A percentile compares a stretch with the other conserved stretches of the same genome.
Conservation (phyloP, 2,113 vertebrate genomes). For the Arenaria interpres region DNA sequence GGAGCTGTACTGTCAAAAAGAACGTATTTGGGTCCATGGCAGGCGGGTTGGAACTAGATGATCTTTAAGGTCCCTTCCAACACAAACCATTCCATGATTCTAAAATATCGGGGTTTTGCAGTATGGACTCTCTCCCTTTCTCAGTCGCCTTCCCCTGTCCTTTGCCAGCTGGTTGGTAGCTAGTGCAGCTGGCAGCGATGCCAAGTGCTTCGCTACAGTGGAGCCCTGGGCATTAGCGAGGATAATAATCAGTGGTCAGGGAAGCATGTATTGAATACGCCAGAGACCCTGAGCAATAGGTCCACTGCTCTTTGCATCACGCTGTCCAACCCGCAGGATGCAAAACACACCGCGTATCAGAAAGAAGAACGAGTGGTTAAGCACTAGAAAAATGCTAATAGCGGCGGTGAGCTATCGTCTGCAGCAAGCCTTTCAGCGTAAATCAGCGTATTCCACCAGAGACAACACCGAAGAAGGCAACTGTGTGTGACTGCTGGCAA, state of each 20-base stretch:
- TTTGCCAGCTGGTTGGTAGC: background rate
- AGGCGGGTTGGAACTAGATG: too few relatives aligned
- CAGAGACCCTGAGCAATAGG: background rate
- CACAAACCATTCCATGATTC: too few relatives aligned
- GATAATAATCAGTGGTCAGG: constrained; percentile 27
- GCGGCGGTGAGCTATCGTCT: background rate
- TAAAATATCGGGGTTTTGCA: background rate
- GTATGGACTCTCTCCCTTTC: background rate
- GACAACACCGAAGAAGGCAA: background rate
- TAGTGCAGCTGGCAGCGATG: background rate
- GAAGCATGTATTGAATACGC: background rate
- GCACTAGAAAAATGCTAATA: background rate
- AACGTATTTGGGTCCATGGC: background rate
- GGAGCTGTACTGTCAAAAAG: background rate
- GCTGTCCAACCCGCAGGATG: background rate
- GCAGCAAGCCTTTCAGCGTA: background rate
- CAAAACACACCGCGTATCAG: background rate
- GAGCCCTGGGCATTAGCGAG: constrained; percentile 19
- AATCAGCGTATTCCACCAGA: background rate
- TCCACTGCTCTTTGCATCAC: background rate
- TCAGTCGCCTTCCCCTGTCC: background rate
- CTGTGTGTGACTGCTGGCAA: background rate
- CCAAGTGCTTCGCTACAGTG: background rate
- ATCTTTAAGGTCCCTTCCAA: too few relatives aligned
- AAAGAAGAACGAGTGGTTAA: background rate